Base-by-base conservation (phyloP, 2,888 invertebrate genomes). In the Criorhina ranunculi region DNA sequence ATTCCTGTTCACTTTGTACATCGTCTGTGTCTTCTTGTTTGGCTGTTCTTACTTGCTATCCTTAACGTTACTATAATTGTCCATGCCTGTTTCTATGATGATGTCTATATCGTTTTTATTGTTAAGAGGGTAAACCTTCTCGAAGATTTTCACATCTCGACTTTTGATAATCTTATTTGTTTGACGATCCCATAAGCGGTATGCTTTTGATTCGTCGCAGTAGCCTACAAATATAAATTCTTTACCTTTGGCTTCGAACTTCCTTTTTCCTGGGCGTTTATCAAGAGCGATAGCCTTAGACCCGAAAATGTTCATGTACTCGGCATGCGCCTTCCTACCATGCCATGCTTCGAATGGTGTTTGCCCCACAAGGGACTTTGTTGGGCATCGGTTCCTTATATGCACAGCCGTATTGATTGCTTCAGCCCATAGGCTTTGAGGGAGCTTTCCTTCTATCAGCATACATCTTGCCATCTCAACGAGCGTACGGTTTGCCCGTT, bases 341-440 rank as follows among this genome's bases (percentile, higher is more conserved):
- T 19, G 35, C 78, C 73, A 77, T 17, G 37, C 1, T 53, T 83
- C 83, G 44, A 35, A 72, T 15, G 83, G 83, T 11, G 46, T 70
- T 24, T 49, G 29, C 11, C 57, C 6, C 12, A 44, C n/a, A 31
- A 66, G 35, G 4, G 53, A 11, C n/a, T 42, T 76, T 12, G 60
- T 55, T 19, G 59, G 67, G 31, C 40, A 67, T 33, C 66, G 40
- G 40, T 76, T 76, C 5, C 60, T 12, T 12, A 69, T 53, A 35
- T 60, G 44, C 11, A 33, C 42, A n/a, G 88, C 88, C 9, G 88
- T 87, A 33, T 67, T 79, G 0, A 87, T 80, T n/a, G 88, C 88
- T 72, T 89, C 89, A 40, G 86, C 88, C 88, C 88, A 89, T n/a
- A 88, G 86, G 2, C 55, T 42, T 40, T 86, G 66, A 4, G 79